Base-by-base conservation (phyloP, 1,140 invertebrate species). In the Gryon sp. region DNA sequence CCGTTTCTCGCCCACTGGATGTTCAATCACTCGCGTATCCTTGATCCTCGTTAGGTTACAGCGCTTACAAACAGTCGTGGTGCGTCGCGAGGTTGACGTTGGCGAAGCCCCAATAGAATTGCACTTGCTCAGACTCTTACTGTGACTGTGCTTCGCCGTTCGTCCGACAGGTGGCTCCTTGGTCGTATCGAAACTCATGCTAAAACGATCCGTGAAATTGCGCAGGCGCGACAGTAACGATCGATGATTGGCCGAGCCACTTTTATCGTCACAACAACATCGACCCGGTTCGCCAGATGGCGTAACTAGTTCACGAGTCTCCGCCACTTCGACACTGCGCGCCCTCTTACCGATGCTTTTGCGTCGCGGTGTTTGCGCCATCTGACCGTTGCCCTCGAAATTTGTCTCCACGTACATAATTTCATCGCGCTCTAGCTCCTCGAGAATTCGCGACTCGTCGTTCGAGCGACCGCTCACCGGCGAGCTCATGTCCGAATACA, bases 151-250 rank as follows among this genome's bases (percentile, higher is more conserved):
- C 11, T 86, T 86, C 0, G 57, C 41, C 1, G 75, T 43, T 32
- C 86, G 86, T 0, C 76, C 46, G 19, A 76, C 43, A 2, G 79
- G 80, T 0, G 82, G 62, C 3, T 87, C 87, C 38, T 83, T 85
- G 7, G 84, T 84, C 2, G 84, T 83, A 11, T 88, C 87, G 62
- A 87, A 89, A 26, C 86, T 88, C 11, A 87, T 86, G 36, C 83
- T 86, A 30, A 89, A 19, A 0, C 85, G 82, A 45, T 87, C 86
- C 0, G 86, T 88, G 26, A 88, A 79, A 34, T 87, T 87, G 4
- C 86, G 78, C 16, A 87, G 22, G n/a, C 86, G 78, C 0, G 86
- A 82, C 4, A 88, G 63, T 15, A 88, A 30, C 0, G 87, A 88
- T 19, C 85, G 87, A 66, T 87, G 84, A 22, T 63, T 65, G 18